Base-by-base conservation (phyloP, 2,888 invertebrate species). In the Ophion ellenae region DNA sequence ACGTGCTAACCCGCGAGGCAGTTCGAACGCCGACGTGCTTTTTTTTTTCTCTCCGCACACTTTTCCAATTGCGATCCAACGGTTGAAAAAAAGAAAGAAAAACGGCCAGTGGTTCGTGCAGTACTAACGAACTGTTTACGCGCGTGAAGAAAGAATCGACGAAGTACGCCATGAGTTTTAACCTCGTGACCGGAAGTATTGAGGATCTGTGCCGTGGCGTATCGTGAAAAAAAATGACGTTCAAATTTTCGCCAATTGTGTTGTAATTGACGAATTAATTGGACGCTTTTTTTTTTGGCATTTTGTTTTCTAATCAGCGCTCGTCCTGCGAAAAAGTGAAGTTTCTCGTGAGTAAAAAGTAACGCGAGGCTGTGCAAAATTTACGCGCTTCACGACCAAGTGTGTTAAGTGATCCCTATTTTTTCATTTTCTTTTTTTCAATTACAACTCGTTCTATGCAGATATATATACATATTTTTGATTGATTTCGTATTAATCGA, bases 211-310 rank as follows among this genome's bases (percentile, higher is more conserved):
- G 9, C n/a, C 10, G 14, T 14, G 14, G 0, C 53, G 2, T 53
- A 11, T 53, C 53, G 53, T 53, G 53, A 53, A 53, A 53, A 53
- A 53, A 14, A 14, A 4, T 2, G 53, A 2, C 53, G 11, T 53
- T 53, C 53, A 36, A 36, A 24, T 36, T 6, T 4, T 36, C 36
- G 36, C 36, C 36, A 36, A 36, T 36, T 28, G 20, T 64, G 36
- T 57, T 28, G 10, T 66, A 36, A 36, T 66, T 53, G 76, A 76
- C 32, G 53, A 76, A 76, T 66, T 53, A 66, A 76, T 66, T 61
- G 36, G 36, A 36, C 36, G 36, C 36, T 36, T 36, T 36, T 36
- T n/a, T 36, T 36, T 36, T 36, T 7, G 36, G 36, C 36, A 36
- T 36, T 6, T 36, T 36, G 5, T 36, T 36, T 36, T 36, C 36